These are phyloP conservation scores for Manis pentadactyla DNA, from an alignment of 2,797 vertebrate genomes.

Conservation along the genomic window DNA sequence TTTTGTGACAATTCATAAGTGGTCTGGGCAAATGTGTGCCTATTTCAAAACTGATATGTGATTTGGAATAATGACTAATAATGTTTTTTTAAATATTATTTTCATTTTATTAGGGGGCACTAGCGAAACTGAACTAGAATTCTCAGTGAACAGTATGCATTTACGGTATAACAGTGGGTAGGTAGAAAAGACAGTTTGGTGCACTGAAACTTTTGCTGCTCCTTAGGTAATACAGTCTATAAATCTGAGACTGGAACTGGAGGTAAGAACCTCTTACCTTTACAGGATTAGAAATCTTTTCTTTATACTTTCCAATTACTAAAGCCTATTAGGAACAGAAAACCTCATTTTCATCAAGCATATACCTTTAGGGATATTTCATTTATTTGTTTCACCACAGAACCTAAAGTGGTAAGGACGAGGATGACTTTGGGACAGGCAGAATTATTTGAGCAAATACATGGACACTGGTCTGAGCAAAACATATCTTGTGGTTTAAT, in stretches of 20 bases:
- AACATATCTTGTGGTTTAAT: constrained; percentile 17
- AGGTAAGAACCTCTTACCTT: not conserved
- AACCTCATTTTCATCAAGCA: not conserved
- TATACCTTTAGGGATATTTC: not conserved
- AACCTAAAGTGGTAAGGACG: not conserved
- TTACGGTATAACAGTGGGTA: not conserved
- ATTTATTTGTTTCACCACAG: constrained; percentile 11
- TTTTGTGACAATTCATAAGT: not conserved
- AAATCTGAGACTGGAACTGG: not conserved
- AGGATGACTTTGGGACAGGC: not conserved
- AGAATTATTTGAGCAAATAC: not conserved
- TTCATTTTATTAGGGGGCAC: not conserved
- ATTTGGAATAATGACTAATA: not conserved
- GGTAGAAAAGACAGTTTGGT: not conserved
- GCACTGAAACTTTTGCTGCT: not conserved
- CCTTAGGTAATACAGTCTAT: not conserved
- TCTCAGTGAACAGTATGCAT: not conserved
- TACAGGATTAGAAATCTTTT: not conserved
- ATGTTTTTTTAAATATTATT: not conserved
- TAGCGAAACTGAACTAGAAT: not conserved
- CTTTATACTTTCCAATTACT: constrained; percentile 23
- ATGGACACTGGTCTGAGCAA: not conserved
- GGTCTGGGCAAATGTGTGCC: not conserved
- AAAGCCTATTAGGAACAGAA: not conserved
- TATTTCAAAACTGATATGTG: constrained; percentile 37